A percentile compares a stretch with the other conserved stretches of the same genome.
Evolutionary conservation across 1,140 invertebrate species (phyloP).

Genomic region (Pogonomyrmex barbatus): DNA sequence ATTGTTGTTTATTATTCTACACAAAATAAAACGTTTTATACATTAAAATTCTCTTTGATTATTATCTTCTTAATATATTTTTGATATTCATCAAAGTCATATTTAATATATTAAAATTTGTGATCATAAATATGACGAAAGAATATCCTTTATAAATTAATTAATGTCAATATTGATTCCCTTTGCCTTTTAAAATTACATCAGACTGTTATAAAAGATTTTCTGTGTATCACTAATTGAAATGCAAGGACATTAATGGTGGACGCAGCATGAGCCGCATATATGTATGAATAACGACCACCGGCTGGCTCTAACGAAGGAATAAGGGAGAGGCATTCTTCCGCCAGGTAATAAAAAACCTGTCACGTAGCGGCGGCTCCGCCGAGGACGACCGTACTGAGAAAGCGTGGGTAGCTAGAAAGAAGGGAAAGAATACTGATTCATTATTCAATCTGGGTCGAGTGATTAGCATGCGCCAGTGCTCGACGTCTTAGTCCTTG

Average conservation of each 20-base stretch:
- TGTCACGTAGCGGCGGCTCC: constrained; percentile 81
- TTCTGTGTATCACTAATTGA: constrained; percentile 45
- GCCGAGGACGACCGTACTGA: constrained; percentile 65
- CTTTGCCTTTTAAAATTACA: not conserved
- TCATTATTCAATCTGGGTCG: constrained; percentile 86
- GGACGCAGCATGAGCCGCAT: constrained; percentile 31
- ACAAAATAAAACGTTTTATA: not conserved
- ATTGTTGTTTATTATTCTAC: not conserved
- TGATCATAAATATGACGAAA: not conserved
- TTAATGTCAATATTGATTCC: not conserved
- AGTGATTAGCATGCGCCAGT: constrained; percentile 86
- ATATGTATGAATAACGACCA: constrained; percentile 63
- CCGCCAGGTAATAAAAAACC: constrained; percentile 80
- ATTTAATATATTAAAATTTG: not conserved
- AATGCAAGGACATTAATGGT: constrained; percentile 48
- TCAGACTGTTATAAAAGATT: constrained; percentile 8
- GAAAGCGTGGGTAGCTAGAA: constrained; percentile 71
- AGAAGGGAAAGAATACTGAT: constrained; percentile 85
- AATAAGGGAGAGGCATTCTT: constrained; percentile 65
- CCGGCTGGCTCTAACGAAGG: constrained; percentile 44
- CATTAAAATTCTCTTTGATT: not conserved
- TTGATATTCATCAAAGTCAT: not conserved
- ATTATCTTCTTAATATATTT: not conserved
- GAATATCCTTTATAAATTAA: not conserved
- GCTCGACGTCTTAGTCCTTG: constrained; percentile 77